Base-by-base conservation (phyloP, 2,113 vertebrate genomes). In the Cyanocitta stelleri region DNA sequence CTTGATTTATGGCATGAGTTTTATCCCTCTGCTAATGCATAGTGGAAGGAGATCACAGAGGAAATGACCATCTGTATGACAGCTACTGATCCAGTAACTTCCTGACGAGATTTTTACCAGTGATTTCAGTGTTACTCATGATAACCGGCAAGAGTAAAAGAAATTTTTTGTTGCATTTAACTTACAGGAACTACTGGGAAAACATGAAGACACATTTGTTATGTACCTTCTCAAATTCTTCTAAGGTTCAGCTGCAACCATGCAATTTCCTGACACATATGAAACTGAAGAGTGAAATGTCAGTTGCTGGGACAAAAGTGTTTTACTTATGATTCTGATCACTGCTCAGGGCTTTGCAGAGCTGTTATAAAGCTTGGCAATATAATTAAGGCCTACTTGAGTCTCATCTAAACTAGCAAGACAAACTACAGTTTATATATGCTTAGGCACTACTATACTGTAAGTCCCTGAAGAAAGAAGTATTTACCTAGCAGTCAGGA, bases 291-390 rank as follows among this genome's bases (percentile, higher is more conserved):
- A 77, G 30, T 43, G 30, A 91, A 93, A 62, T 51, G 58, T 46
- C 81, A 66, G 41, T 39, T 82, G 26, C 86, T 62, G 55, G 67
- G 67, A 85, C 75, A 91, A 87, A 89, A 94, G 76, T 33, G 58
- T 91, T 95, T 89, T 85, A 87, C 89, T 82, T 72, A 66, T 0
- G 1, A 85, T 94, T 76, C 74, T 90, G 87, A 95, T 94, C 90
- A 63, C 81, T 51, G 71, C 67, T 89, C 51, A 79, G 89, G 85
- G 81, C 51, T 62, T 89, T 64, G 16, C 71, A 93, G 84, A 87
- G 75, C 94, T 96, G 26, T 68, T 93, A 58, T 54, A 94, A 89
- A 93, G 78, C 78, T 41, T 67, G 58, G 71, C 59, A 95, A 90
- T 79, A 79, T 18, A 85, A 66, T 85, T 94, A 91, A 94, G 95